Base-by-base conservation (phyloP, 2,888 invertebrate species). In the Tetropium fuscum region DNA sequence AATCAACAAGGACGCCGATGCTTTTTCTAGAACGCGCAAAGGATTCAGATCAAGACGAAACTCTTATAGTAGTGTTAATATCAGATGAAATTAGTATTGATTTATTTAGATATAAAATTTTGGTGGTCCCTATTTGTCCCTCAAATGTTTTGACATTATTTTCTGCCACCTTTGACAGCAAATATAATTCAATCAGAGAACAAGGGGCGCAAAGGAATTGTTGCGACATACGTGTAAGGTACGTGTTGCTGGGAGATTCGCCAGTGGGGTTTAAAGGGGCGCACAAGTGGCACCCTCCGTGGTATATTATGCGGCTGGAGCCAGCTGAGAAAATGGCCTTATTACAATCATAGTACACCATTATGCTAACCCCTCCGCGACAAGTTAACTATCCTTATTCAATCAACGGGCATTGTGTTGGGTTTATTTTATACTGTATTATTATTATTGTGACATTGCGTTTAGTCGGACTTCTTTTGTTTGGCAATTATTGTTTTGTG, bases 341-440 rank as follows among this genome's bases (percentile, higher is more conserved):
- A 72, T 74, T 74, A 74, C 70, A 66, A 63, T 66, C 66, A 69
- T 64, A 64, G 63, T 58, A 54, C 63, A 66, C 67, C 53, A 64
- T 69, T 71, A 68, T 68, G 53, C 40, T 43, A 25, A 49, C 51
- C 60, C 61, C 66, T 53, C 36, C 44, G 56, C 54, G 54, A 51
- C 63, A 53, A n/a, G 58, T 68, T 73, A 74, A 74, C 73, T 70
- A 74, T 72, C 71, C 69, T 73, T 72, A 74, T 74, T 74, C 74
- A 74, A 74, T 74, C 74, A 74, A 60, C 60, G 41, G 13, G 58
- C 63, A 72, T 74, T 74, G 73, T 73, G 61, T 57, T 51, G 47
- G n/a, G 63, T 38, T 45, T 60, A 53, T 53, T 53, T 3, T 34
- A 19, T 47, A 32, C 10, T 34, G 54, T 55, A 57, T 62, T 64